These are phyloP conservation scores for Riparia riparia DNA, from an alignment of 2,113 vertebrate species.

Conservation along the genomic window DNA sequence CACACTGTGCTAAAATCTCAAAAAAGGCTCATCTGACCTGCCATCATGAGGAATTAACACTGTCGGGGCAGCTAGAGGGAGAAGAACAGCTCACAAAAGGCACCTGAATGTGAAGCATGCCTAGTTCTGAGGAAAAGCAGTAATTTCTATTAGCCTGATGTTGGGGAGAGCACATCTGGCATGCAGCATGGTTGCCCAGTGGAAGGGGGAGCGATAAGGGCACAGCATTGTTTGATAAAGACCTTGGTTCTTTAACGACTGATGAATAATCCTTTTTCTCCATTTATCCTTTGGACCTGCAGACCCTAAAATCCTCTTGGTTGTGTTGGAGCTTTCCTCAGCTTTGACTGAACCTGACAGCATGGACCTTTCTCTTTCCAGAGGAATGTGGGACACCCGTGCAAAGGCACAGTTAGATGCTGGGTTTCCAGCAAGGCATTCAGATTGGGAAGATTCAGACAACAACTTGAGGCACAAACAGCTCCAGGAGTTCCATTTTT, in stretches of 20 bases:
- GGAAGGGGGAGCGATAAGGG: not conserved
- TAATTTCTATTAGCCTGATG: not conserved
- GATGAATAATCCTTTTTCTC: not conserved
- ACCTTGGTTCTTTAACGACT: not conserved
- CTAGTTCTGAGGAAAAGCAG: not conserved
- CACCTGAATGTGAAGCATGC: not conserved
- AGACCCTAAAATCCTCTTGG: not conserved
- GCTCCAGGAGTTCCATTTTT: not conserved
- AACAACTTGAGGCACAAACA: not conserved
- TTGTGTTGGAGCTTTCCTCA: not conserved
- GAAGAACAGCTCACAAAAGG: not conserved
- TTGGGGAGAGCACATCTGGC: not conserved
- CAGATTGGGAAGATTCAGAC: not conserved
- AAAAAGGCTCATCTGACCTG: not conserved
- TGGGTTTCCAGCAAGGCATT: not conserved
- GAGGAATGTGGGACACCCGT: not conserved
- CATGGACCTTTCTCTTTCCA: not conserved
- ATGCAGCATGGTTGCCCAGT: not conserved
- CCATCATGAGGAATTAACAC: not conserved
- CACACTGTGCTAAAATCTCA: not conserved
- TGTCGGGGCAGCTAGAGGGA: not conserved
- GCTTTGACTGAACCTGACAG: not conserved
- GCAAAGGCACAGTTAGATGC: not conserved
- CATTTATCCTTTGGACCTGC: not conserved
- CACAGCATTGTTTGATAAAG: rapidly evolving